Percentiles rank a stretch among this genome's conserved stretches.
Conservation (phyloP, 2,797 vertebrate species). For the Paedocypris micromegethes region DNA sequence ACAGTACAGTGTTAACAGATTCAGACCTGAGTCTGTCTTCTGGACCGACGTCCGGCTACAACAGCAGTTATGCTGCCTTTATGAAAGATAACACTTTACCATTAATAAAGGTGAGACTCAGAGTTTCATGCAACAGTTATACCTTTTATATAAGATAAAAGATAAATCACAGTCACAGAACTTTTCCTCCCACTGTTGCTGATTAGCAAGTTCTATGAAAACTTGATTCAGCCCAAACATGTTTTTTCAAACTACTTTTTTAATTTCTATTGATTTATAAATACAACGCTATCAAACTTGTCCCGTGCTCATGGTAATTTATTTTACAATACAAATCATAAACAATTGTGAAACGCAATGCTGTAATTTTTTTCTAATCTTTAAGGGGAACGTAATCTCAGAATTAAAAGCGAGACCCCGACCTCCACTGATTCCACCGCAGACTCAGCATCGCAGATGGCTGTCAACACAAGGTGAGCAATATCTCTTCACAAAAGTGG, state of each 20-base stretch:
- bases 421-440: constrained; percentile 67
- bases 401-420: constrained; percentile 61
- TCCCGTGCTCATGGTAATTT: not conserved
- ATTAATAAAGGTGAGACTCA: constrained; percentile 27
- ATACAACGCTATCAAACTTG: no score
- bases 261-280: no score
- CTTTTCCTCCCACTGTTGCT: no score
- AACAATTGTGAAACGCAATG: no score
- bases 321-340: not conserved
- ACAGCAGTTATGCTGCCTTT: constrained; percentile 77
- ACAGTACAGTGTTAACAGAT: constrained; percentile 82
- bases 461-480: constrained; percentile 71
- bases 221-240: no score
- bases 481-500: not conserved
- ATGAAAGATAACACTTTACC: constrained; percentile 52
- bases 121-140: no score
- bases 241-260: no score
- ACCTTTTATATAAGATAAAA: no score
- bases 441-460: constrained; percentile 63
- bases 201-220: no score
- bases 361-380: constrained; percentile 17
- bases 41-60: constrained; percentile 90
- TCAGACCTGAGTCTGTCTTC: constrained; percentile 90
- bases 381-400: constrained; percentile 54
- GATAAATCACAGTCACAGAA: no score